Evolutionary conservation across 2,888 invertebrate species (phyloP).

Genomic region (Carterocephalus palaemon): DNA sequence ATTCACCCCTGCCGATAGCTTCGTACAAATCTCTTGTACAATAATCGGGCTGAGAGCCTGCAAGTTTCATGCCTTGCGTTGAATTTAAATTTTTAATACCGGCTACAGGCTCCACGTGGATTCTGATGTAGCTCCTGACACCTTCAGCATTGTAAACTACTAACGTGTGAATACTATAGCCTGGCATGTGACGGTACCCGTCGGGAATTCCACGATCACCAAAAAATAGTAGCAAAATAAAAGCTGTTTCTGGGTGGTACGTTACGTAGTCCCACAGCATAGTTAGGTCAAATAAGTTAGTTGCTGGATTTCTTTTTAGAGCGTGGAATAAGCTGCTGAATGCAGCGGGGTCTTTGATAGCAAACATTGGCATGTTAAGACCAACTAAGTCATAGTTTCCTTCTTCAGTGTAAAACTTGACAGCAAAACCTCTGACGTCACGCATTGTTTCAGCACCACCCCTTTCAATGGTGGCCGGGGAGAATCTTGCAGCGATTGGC

Average conservation of each 20-base stretch:
- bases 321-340: constrained; percentile 76
- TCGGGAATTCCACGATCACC: constrained; percentile 92
- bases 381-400: constrained; percentile 95
- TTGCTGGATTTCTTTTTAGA: constrained; percentile 77
- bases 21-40: constrained; percentile 1
- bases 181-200: constrained; percentile 92
- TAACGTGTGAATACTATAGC: constrained; percentile 82
- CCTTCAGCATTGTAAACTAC: constrained; percentile 4
- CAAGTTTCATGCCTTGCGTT: neutral
- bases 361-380: constrained; percentile 89
- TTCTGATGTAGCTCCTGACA: constrained; percentile 3
- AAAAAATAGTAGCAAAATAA: constrained; percentile 86
- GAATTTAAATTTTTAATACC: constrained; percentile 5
- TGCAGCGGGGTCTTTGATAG: constrained; percentile 72
- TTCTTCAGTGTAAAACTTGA: constrained; percentile 94
- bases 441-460: constrained; percentile 92
- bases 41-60: constrained; percentile 4
- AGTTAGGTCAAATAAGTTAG: constrained; percentile 50
- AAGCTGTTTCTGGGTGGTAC: constrained; percentile 81
- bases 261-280: constrained; percentile 75
- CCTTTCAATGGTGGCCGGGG: constrained; percentile 88
- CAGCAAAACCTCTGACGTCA: constrained; percentile 92
- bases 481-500: constrained; percentile 86
- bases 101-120: neutral
- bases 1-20: constrained; percentile 3